phyloP scores from a whole-genome alignment of 2,113 vertebrate species.

The Plestiodon gilberti region DNA sequence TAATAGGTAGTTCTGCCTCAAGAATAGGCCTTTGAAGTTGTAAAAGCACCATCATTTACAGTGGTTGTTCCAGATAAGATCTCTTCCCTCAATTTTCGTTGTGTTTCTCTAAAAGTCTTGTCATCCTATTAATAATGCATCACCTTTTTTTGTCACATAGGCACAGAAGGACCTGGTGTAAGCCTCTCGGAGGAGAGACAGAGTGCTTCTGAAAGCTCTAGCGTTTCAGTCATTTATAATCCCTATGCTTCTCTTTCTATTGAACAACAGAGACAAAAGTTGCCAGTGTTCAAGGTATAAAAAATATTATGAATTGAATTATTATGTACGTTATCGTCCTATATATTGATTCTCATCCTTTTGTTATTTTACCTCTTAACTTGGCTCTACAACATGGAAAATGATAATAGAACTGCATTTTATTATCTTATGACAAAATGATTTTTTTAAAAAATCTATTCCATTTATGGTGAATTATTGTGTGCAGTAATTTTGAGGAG shows the following conservation, averaged over 20 bases:
- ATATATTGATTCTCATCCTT: neutral
- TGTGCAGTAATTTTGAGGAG: neutral
- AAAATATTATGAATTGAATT: neutral
- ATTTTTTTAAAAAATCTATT: neutral
- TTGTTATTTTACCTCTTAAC: neutral
- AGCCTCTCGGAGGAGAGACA: slow-evolving; percentile 90
- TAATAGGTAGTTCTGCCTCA: neutral
- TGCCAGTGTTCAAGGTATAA: slow-evolving; percentile 95
- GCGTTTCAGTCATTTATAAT: slow-evolving; percentile 88
- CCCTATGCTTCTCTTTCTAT: slow-evolving; percentile 92
- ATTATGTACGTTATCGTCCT: neutral
- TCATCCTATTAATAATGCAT: neutral
- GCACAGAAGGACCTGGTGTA: slow-evolving; percentile 90
- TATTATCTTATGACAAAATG: neutral
- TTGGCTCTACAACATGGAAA: neutral
- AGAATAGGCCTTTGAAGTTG: neutral
- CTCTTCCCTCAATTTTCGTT: neutral
- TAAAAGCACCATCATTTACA: neutral
- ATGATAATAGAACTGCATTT: slow-evolving; percentile 5
- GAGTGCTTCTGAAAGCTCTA: slow-evolving; percentile 85
- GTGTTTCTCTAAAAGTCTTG: neutral
- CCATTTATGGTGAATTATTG: slow-evolving; percentile 9
- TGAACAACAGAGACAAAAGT: slow-evolving; percentile 96
- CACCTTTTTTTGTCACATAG: slow-evolving; percentile 67
- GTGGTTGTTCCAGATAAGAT: neutral